These are phyloP conservation scores for Goniozus legneri DNA, from an alignment of 1,140 invertebrate species.

Conservation along the genomic window DNA sequence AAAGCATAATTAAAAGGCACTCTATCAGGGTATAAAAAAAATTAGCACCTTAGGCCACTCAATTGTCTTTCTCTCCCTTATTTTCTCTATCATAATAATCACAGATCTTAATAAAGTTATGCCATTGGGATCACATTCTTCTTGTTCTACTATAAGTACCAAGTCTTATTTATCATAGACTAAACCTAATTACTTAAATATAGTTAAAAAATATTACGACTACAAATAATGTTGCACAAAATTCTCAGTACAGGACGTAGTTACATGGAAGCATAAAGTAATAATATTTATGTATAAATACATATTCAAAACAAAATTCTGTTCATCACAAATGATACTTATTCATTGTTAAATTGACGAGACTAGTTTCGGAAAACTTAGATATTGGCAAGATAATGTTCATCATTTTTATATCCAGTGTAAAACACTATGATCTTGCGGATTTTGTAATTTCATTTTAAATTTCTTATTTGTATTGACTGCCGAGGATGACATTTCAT, in stretches of 20 bases:
- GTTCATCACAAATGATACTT: constrained; percentile 17
- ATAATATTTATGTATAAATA: constrained; percentile 21
- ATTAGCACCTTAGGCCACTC: constrained; percentile 27
- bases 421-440: constrained; percentile 20
- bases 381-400: constrained; percentile 29
- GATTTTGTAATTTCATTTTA: constrained; percentile 21
- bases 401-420: constrained; percentile 34
- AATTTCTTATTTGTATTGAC: constrained; percentile 38
- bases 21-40: constrained; percentile 28
- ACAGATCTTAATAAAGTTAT: constrained; percentile 29
- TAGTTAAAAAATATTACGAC: constrained; percentile 15
- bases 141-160: constrained; percentile 17
- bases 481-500: constrained; percentile 35
- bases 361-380: constrained; percentile 25
- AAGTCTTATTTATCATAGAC: constrained; percentile 18
- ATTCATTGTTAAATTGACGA: constrained; percentile 18
- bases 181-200: constrained; percentile 13
- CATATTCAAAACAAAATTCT: constrained; percentile 26
- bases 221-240: constrained; percentile 14
- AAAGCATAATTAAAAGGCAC: constrained; percentile 34
- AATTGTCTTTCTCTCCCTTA: constrained; percentile 16
- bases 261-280: constrained; percentile 30
- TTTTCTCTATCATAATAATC: constrained; percentile 17
- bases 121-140: constrained; percentile 21
- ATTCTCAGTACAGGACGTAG: constrained; percentile 6